Evolutionary conservation across 2,797 vertebrate genomes (phyloP).

Genomic region (Acropternis orthonyx): DNA sequence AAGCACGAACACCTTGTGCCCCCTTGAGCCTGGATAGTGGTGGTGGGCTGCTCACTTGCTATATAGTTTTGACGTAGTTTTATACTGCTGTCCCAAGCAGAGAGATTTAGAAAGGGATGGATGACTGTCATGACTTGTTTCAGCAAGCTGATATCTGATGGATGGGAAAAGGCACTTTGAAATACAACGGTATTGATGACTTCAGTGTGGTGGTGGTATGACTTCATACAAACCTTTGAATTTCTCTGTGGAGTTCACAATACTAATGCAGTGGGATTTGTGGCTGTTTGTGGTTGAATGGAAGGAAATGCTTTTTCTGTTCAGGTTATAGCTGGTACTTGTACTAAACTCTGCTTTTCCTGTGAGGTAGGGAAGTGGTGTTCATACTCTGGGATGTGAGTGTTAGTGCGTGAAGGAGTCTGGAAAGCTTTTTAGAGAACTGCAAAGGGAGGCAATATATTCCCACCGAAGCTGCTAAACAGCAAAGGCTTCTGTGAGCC

Average conservation of each 20-base stretch:
- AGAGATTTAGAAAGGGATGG: not conserved
- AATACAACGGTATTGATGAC: accelerated
- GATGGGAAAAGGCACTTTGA: not conserved
- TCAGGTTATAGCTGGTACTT: not conserved
- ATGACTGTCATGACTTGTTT: accelerated
- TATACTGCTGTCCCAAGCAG: not conserved
- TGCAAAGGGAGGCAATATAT: not conserved
- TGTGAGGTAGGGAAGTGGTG: slow-evolving; percentile 8
- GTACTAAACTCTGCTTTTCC: not conserved
- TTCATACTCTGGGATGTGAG: not conserved
- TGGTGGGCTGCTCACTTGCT: not conserved
- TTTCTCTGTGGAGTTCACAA: not conserved
- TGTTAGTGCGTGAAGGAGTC: not conserved
- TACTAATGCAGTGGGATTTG: not conserved
- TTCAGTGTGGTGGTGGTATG: not conserved
- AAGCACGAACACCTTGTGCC: not conserved
- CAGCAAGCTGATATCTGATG: not conserved
- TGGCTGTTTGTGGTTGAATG: not conserved
- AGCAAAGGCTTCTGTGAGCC: not conserved
- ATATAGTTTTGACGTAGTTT: not conserved
- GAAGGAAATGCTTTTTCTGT: not conserved
- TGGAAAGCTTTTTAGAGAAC: not conserved
- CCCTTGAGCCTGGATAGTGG: not conserved
- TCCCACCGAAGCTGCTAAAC: not conserved
- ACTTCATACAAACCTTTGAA: not conserved